These are phyloP conservation scores for Ornithorhynchus anatinus DNA, from an alignment of 2,113 vertebrate genomes.

Conservation along the genomic window DNA sequence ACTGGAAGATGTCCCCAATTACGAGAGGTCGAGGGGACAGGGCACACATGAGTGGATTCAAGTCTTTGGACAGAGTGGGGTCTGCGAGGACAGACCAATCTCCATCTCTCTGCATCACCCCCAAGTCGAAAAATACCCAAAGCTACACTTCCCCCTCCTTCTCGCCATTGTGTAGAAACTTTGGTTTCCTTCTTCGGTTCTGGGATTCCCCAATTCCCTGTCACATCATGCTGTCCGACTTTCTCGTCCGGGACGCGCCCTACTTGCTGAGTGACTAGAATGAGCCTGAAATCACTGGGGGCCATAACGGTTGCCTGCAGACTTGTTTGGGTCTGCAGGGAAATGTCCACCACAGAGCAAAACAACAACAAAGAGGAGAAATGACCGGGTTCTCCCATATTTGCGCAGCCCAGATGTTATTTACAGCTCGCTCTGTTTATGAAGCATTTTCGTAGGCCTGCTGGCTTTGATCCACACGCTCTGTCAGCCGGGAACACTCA, in stretches of 20 bases:
- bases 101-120: too few species aligned
- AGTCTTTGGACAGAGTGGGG: too few species aligned
- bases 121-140: conserved; percentile 17
- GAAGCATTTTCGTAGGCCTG: conserved; percentile 70
- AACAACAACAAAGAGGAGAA: conserved; percentile 73
- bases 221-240: conserved; percentile 63
- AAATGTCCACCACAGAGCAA: conserved; percentile 66
- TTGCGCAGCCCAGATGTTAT: conserved; percentile 79
- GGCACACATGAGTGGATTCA: too few species aligned
- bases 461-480: conserved; percentile 76
- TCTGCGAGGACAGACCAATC: too few species aligned
- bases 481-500: conserved; percentile 75
- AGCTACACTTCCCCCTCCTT: conserved; percentile 22
- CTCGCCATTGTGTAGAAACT: conserved; percentile 29
- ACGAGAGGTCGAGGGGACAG: too few species aligned
- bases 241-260: conserved; percentile 53
- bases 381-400: conserved; percentile 65
- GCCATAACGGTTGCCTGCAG: conserved; percentile 50
- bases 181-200: conserved; percentile 58
- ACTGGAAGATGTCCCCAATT: too few species aligned
- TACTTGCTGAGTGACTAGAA: conserved; percentile 47
- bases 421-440: conserved; percentile 76
- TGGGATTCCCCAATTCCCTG: conserved; percentile 62
- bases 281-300: conserved; percentile 61
- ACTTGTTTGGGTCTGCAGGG: conserved; percentile 65